These are phyloP conservation scores for Mesorhabditis sp. DNA, from an alignment of 2,888 invertebrate genomes.

Conservation along the genomic window DNA sequence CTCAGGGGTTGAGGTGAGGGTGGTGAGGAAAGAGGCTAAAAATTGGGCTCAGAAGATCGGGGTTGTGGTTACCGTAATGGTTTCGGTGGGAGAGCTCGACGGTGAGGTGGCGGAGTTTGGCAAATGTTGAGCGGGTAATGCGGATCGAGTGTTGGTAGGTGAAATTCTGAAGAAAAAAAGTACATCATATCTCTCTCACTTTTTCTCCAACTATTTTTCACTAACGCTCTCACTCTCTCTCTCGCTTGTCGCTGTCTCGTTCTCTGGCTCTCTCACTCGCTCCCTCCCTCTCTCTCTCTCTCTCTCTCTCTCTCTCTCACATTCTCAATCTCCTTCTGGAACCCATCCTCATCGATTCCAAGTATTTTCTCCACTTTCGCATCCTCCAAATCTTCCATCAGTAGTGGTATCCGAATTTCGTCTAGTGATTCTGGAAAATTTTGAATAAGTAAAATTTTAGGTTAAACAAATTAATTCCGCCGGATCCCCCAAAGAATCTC, in stretches of 20 bases:
- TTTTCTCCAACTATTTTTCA: no score
- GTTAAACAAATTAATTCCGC: no score
- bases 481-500: no score
- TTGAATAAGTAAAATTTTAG: neutral
- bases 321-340: neutral
- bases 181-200: no score
- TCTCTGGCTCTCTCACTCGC: no score
- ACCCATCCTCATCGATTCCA: conserved; percentile 5
- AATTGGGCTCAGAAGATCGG: neutral
- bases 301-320: neutral
- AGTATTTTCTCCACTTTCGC: neutral
- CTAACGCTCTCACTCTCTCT: no score
- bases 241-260: no score
- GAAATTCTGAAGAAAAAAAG: no score
- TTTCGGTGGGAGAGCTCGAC: conserved; percentile 1
- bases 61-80: neutral
- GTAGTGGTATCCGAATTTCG: neutral
- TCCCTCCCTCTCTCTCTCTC: no score
- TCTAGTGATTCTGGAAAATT: neutral
- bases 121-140: neutral
- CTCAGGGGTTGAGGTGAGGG: neutral
- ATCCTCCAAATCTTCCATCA: neutral
- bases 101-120: neutral
- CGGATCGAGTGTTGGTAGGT: no score
- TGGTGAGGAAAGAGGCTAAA: neutral